A percentile compares a stretch with the other conserved stretches of the same genome.
Conservation (phyloP, 2,797 vertebrate species). For the Melanotaenia trifasciata region DNA sequence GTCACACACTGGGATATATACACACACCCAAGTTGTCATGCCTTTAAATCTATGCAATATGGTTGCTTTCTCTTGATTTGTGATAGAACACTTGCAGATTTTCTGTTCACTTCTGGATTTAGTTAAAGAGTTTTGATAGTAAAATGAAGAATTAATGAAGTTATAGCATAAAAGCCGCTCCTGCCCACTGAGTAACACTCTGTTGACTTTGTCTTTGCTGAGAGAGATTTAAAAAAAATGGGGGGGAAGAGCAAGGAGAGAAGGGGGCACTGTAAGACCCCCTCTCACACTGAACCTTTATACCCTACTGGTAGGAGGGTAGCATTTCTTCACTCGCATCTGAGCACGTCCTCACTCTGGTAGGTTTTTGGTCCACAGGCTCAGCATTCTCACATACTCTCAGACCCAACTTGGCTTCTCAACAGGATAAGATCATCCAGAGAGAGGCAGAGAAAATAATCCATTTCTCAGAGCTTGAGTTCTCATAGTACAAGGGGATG, state of each 20-base stretch:
- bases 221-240: conserved; percentile 39
- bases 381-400: conserved; percentile 38
- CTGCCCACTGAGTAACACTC: conserved; percentile 50
- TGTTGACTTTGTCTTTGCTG: conserved; percentile 65
- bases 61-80: conserved; percentile 60
- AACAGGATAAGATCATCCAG: conserved; percentile 71
- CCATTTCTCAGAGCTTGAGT: conserved; percentile 63
- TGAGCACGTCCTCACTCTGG: conserved; percentile 3
- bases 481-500: conserved; percentile 66
- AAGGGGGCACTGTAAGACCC: conserved; percentile 39
- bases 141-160: conserved; percentile 30
- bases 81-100: conserved; percentile 32
- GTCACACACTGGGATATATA: conserved; percentile 32
- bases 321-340: not conserved
- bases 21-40: conserved; percentile 40
- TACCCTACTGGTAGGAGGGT: conserved; percentile 59
- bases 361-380: conserved; percentile 26
- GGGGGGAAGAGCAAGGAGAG: conserved; percentile 20
- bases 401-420: conserved; percentile 57
- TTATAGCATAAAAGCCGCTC: conserved; percentile 36
- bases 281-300: conserved; percentile 70
- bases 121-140: conserved; percentile 31
- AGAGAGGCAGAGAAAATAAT: conserved; percentile 69
- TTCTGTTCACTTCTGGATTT: conserved; percentile 26
- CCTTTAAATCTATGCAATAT: conserved; percentile 25